A percentile compares a stretch with the other conserved stretches of the same genome.
These are phyloP conservation scores for Girardia tigrina DNA, from an alignment of 2,888 invertebrate genomes.

Conservation along the genomic window DNA sequence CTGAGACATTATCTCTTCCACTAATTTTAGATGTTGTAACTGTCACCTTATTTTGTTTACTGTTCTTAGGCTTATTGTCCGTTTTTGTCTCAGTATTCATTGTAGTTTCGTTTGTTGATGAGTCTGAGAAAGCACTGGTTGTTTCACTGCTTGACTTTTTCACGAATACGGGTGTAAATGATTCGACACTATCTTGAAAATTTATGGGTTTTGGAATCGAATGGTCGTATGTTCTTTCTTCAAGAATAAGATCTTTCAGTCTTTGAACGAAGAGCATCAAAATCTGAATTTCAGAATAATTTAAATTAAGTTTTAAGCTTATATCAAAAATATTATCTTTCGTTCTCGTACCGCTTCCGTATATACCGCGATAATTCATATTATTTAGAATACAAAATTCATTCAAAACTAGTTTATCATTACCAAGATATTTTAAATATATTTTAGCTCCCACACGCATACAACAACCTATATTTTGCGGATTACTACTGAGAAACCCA, in stretches of 20 bases:
- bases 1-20: too few species aligned
- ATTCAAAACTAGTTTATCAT: neutral
- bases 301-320: neutral
- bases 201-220: neutral
- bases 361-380: neutral
- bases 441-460: neutral
- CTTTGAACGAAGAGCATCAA: neutral
- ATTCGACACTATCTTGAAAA: neutral
- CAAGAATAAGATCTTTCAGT: slow-evolving; percentile 10
- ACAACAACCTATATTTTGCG: neutral
- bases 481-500: slow-evolving; percentile 13
- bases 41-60: too few species aligned
- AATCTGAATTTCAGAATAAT: neutral
- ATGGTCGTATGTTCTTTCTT: neutral
- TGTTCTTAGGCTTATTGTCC: too few species aligned
- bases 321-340: slow-evolving; percentile 9
- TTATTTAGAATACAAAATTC: slow-evolving; percentile 3
- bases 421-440: neutral
- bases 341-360: neutral
- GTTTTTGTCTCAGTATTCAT: too few species aligned
- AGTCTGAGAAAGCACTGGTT: neutral
- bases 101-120: too few species aligned
- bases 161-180: neutral
- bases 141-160: neutral
- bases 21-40: too few species aligned